Evolutionary conservation across 2,113 vertebrate species (phyloP).

Genomic region (Malurus elegans): DNA sequence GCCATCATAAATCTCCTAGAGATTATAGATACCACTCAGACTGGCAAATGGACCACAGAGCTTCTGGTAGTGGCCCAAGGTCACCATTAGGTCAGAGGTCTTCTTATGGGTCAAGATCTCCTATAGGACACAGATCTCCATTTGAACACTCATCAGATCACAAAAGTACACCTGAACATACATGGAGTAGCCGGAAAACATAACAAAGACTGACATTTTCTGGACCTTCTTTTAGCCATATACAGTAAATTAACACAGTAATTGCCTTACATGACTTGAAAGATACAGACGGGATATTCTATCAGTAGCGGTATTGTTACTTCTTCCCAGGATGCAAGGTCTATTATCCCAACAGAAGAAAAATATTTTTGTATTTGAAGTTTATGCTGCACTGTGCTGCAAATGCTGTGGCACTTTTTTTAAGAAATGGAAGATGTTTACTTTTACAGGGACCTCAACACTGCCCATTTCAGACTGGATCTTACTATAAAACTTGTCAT

Average conservation of each 20-base stretch:
- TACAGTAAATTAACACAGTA: slow-evolving; percentile 88
- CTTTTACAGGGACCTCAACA: slow-evolving; percentile 89
- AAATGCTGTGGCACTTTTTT: slow-evolving; percentile 85
- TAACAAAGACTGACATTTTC: slow-evolving; percentile 80
- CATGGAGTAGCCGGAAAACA: slow-evolving; percentile 96
- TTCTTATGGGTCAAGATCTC: slow-evolving; percentile 89
- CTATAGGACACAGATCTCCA: slow-evolving; percentile 86
- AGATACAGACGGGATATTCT: slow-evolving; percentile 83
- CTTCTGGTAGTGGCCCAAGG: slow-evolving; percentile 85
- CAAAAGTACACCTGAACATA: slow-evolving; percentile 95
- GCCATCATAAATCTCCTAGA: slow-evolving; percentile 84
- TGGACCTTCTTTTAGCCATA: slow-evolving; percentile 86
- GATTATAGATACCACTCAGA: slow-evolving; percentile 94
- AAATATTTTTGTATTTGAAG: slow-evolving; percentile 99
- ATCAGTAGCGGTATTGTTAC: slow-evolving; percentile 84
- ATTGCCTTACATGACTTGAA: slow-evolving; percentile 97
- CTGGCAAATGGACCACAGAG: slow-evolving; percentile 92
- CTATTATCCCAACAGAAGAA: slow-evolving; percentile 82
- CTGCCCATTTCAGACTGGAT: slow-evolving; percentile 95
- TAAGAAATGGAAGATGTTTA: slow-evolving; percentile 85
- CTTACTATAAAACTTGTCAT: slow-evolving; percentile 78
- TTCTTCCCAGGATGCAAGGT: slow-evolving; percentile 84
- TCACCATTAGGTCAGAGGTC: slow-evolving; percentile 92
- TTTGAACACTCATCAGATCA: slow-evolving; percentile 95
- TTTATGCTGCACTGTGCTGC: slow-evolving; percentile 88